Evolutionary conservation across 1,140 invertebrate genomes (phyloP), one percentile per base, ranked within the genome.

Genomic region (Drosophila parabipectinata): DNA sequence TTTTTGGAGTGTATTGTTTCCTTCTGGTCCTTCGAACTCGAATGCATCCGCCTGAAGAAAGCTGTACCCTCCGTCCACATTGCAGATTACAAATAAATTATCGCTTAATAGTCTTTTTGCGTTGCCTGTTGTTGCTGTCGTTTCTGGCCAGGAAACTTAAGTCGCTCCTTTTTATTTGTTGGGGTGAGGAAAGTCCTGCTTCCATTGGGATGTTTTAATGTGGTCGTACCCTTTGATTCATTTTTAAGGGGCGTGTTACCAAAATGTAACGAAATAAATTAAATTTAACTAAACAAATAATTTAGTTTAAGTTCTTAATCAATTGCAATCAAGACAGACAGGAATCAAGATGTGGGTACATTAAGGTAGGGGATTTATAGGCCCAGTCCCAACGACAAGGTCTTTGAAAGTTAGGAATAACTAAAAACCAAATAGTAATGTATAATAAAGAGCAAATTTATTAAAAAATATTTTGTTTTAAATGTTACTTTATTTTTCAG

Each of bases 81-180:
- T 68, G 76, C 72, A 88, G 83, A 89, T 88, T 88, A 88, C 83
- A 88, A 83, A 88, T 88, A 88, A 88, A 88, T 88, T 88, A 88
- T 88, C 84, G 83, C 76, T 77, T 88, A 88, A 88, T 83, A 88
- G 83, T 79, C 84, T 71, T 79, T 81, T 87, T 74, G 81, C 67
- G 54, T 34, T 15, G 59, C 59, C 68, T 48, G 32, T 54, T 69
- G 32, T 18, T 77, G 41, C 34, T 26, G 28, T n/a, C 14, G 26
- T 45, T 50, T 7, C 26, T 28, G 52, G 15, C 24, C 34, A 18
- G 32, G 3, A 62, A 78, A 60, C 26, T 67, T 63, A 82, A 69
- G 85, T 73, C 67, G 61, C 48, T 73, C 48, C 72, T 77, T 85
- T 47, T 76, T 78, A 62, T 73, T 80, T 68, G 37, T 39, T n/a